phyloP scores from a whole-genome alignment of 1,140 invertebrate species.

The Calephelis virginiensis region DNA sequence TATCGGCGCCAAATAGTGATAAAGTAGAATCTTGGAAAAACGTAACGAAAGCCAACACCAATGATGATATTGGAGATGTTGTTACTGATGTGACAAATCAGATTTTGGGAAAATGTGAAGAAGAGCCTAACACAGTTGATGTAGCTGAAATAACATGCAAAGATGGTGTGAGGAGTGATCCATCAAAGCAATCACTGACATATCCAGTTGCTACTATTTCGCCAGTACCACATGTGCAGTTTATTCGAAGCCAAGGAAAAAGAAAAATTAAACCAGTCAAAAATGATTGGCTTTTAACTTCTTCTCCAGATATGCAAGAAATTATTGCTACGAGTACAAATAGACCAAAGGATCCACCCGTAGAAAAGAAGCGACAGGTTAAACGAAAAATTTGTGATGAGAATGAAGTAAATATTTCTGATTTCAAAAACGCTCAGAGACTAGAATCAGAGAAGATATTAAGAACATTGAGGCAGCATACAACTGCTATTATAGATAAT shows the following conservation, averaged over 20 bases:
- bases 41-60: conserved; percentile 4
- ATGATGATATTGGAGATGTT: conserved; percentile 3
- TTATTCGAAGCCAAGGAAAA: conserved; percentile 16
- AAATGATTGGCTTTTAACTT: conserved; percentile 15
- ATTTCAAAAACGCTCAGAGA: no score
- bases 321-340: conserved; percentile 8
- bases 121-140: conserved; percentile 1
- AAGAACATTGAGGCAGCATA: no score
- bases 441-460: no score
- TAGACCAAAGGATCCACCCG: conserved; percentile 16
- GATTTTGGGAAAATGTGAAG: background rate
- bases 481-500: no score
- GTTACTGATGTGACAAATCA: no score
- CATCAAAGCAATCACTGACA: conserved; percentile 7
- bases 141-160: background rate
- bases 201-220: no score
- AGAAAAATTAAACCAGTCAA: conserved; percentile 9
- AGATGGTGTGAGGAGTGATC: background rate
- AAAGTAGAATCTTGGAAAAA: no score
- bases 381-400: no score
- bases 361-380: no score
- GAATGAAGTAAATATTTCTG: no score
- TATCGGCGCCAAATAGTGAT: background rate
- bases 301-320: conserved; percentile 18
- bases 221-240: conserved; percentile 6